These are phyloP conservation scores for Clarias platycephalus DNA, from an alignment of 2,797 vertebrate genomes.

Conservation along the genomic window DNA sequence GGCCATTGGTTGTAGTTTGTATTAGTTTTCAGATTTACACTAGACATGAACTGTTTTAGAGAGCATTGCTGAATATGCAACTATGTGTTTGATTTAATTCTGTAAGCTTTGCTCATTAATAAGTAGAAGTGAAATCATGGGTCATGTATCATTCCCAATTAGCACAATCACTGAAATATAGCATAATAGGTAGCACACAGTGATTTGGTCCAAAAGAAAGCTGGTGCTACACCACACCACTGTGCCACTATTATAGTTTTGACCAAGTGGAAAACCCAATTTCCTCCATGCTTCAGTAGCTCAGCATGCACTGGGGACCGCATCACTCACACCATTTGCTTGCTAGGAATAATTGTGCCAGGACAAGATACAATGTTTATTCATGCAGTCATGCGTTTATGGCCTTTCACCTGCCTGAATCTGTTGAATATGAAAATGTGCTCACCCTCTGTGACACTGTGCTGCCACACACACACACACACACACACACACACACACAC, in stretches of 20 bases:
- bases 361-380: constrained; percentile 75
- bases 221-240: not conserved
- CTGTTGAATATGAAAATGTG: constrained; percentile 74
- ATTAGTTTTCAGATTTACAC: not conserved
- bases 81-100: not conserved
- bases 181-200: not conserved
- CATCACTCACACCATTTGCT: constrained; percentile 75
- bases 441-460: constrained; percentile 45
- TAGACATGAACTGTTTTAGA: not conserved
- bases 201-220: constrained; percentile 8
- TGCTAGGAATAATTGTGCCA: constrained; percentile 72
- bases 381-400: constrained; percentile 71
- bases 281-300: constrained; percentile 63
- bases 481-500: constrained; percentile 29
- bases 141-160: not conserved
- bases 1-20: not conserved
- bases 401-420: constrained; percentile 68
- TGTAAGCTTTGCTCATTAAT: constrained; percentile 13
- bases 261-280: constrained; percentile 64
- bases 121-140: not conserved
- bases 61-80: not conserved
- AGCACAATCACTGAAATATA: constrained; percentile 28
- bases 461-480: constrained; percentile 40
- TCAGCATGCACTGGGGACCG: constrained; percentile 64
- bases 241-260: constrained; percentile 55